Evolutionary conservation across 2,113 vertebrate species (phyloP), one percentile per base, ranked within the genome.

Genomic region (Salvelinus alpinus): DNA sequence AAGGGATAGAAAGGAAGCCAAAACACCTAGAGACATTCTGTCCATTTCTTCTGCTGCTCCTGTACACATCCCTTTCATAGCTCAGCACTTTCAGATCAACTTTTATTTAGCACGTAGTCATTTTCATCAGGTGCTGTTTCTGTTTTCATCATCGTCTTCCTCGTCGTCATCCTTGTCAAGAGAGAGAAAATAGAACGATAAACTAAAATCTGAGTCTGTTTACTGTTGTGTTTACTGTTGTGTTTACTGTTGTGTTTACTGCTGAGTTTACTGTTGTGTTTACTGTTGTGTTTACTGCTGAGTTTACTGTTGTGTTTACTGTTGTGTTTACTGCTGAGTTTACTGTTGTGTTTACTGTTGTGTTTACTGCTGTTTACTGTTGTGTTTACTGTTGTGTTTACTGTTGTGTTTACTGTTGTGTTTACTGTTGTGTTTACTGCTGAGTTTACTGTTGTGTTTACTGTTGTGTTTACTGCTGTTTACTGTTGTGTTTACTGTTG

Each of bases 1-100:
- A 81, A n/a, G 72, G 78, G 86, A 78, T 86, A 83, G 81, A 76
- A 57, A 8, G 59, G 59, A 22, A 60, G 16, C 3, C n/a, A 0
- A 60, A 3, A n/a, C 16, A 60, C n/a, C 2, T 0, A 22, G 6
- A n/a, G 59, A 38, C 38, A 38, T 38, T 38, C 38, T 2, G 38
- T 9, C 8, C 38, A 9, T 9, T 8, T 9, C 34, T 9, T 38
- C 34, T 2, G 34, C 34, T 38, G 51, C 16, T 57, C 16, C 51
- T 4, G 12, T 18, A 18, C 51, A 57, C 51, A 18, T 57, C 51
- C 18, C 5, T 57, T 57, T 16, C 18, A 57, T 4, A 57, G 51
- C 16, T 18, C 51, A 5, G 51, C 51, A 57, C 18, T 57, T 57
- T 13, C 2, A 57, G 51, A 57, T 18, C 0, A 18, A 13, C 5